Base-by-base conservation (phyloP, 2,888 invertebrate species). In the Aplocera efformata region DNA sequence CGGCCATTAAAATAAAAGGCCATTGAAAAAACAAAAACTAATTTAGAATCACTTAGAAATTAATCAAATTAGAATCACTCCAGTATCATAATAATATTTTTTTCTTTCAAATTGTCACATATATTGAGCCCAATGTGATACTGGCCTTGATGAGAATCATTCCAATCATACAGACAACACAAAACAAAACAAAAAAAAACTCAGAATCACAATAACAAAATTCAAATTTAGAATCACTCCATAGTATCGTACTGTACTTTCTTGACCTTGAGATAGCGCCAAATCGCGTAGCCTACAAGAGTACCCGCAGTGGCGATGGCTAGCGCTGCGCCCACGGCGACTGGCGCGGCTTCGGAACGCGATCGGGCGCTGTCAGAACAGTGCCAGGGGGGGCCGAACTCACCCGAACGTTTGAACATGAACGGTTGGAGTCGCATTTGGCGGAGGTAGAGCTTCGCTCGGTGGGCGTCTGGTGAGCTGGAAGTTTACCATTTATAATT, bases 181-280 rank as follows among this genome's bases (percentile, higher is more conserved):
- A 17, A 3, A 5, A 17, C 2, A 17, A 17, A 17, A 17, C 2
- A 17, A 17, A 5, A 17, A 17, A 25, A 1, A 25, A 5, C 5
- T 25, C 9, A 2, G 1, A 1, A 25, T 5, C 21, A 32, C 6
- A 22, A 10, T 22, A 28, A 7, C 22, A 28, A 11, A 10, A 11
- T 17, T 21, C 7, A 31, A 43, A 32, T 40, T 33, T n/a, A 7
- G 27, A 46, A 45, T 74, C 68, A 96, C 80, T 96, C 95, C 96
- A 97, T 96, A 7, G 95, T 95, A 68, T 96, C 96, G 69, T 97
- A 97, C 67, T 96, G 95, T 1, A 96, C 95, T 77, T 96, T 96
- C 85, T 96, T 96, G 31, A 96, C 92, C 77, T 96, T 95, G 72
- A 96, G 91, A 69, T 96, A 95, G 60, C 96, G 92, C 88, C 92